Evolutionary conservation across 2,888 invertebrate species (phyloP).

Genomic region (Hyles lineata): DNA sequence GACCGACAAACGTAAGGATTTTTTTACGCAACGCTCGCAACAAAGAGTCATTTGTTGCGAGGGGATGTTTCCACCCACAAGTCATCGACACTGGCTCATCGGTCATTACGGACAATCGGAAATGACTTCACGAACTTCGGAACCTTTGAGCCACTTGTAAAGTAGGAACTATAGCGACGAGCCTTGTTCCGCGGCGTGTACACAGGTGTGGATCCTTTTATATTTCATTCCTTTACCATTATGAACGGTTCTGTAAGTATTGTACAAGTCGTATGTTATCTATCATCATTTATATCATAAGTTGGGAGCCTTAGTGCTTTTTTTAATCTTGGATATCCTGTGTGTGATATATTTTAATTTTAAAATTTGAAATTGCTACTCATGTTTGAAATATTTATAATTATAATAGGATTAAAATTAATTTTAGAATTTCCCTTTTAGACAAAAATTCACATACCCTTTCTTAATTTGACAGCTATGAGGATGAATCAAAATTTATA

Average conservation of each 20-base stretch:
- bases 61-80: conserved; percentile 85
- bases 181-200: conserved; percentile 52
- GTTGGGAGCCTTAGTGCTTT: too few relatives aligned
- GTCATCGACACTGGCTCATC: conserved; percentile 71
- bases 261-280: conserved; percentile 17
- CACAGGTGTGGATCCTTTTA: conserved; percentile 54
- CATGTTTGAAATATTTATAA: too few relatives aligned
- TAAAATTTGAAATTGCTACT: not conserved
- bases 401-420: too few relatives aligned
- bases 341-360: not conserved
- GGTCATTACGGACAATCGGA: conserved; percentile 81
- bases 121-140: conserved; percentile 73
- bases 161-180: conserved; percentile 50
- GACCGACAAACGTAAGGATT: conserved; percentile 73
- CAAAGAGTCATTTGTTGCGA: conserved; percentile 70
- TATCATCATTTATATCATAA: conserved; percentile 9
- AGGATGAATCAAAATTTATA: conserved; percentile 54
- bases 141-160: conserved; percentile 75
- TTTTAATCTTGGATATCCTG: not conserved
- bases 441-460: not conserved
- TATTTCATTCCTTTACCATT: conserved; percentile 33
- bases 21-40: conserved; percentile 74
- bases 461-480: conserved; percentile 43
- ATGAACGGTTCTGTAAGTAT: conserved; percentile 11
- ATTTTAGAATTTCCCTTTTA: not conserved